Evolutionary conservation across 2,888 invertebrate species (phyloP).

Genomic region (Agrochola circellaris): DNA sequence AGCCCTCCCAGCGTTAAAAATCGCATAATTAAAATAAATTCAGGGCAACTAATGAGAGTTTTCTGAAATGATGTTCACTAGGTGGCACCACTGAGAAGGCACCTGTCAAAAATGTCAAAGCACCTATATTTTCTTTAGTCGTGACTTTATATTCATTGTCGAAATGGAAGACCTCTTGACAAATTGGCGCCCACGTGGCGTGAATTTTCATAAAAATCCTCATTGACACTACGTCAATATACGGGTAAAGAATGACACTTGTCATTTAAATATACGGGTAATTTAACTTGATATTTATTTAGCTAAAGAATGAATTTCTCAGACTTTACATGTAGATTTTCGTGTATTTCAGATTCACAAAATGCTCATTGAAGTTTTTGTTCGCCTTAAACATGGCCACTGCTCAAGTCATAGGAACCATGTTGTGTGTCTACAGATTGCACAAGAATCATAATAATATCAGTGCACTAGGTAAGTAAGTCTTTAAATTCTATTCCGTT

Average conservation of each 20-base stretch:
- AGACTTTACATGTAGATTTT: neutral
- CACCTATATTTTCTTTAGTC: no score
- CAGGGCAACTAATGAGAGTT: no score
- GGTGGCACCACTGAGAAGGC: no score
- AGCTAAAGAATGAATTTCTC: neutral
- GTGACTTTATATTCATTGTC: no score
- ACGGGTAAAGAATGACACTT: neutral
- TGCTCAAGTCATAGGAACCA: slow-evolving; percentile 60
- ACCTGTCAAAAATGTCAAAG: no score
- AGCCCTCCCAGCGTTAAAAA: neutral
- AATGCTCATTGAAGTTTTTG: slow-evolving; percentile 69
- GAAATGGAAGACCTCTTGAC: no score
- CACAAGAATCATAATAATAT: slow-evolving; percentile 55
- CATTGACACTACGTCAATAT: neutral
- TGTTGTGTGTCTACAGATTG: slow-evolving; percentile 65
- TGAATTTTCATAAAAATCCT: no score
- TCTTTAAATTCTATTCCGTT: neutral
- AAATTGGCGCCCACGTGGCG: no score
- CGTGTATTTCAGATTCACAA: slow-evolving; percentile 69
- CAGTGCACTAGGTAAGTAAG: slow-evolving; percentile 70
- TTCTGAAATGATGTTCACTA: no score
- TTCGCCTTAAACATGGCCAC: slow-evolving; percentile 66
- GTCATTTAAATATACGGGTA: neutral
- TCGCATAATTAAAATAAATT: no score
- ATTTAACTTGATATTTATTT: neutral